Base-by-base conservation (phyloP, 2,888 invertebrate species). In the Therioaphis trifolii region DNA sequence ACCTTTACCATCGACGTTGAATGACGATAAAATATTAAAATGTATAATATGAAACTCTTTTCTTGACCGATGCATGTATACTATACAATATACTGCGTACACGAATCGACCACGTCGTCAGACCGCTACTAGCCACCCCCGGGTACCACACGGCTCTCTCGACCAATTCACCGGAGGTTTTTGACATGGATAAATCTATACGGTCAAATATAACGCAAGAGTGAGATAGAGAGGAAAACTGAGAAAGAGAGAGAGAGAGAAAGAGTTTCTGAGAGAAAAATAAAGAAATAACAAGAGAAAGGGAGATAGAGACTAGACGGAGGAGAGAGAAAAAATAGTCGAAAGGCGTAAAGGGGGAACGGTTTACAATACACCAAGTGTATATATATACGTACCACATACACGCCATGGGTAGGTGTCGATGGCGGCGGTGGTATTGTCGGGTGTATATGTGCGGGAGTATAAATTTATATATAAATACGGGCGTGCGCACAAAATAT, bases 101-200 rank as follows among this genome's bases (percentile, higher is more conserved):
- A 21, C 55, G 55, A 55, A 55, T 55, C 55, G 55, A 55, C 55
- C 55, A 43, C 14, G 27, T 74, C 72, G 27, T 12, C 35, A 5
- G 40, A 15, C 49, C 35, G 52, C 43, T 5, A 15, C 15, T 14
- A 21, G 21, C 4, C 49, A 27, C n/a, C 1, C 9, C 29, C 18
- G 43, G n/a, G n/a, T n/a, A n/a, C n/a, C n/a, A n/a, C 11, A 4
- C 35, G 43, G 75, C 43, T 61, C 18, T n/a, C n/a, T 24, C 74
- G 18, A 74, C 72, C 14, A 52, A 74, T 52, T 5, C 55, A n/a
- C 46, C 43, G 40, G 43, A 76, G 46, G 43, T 27, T 27, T 61
- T 61, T 76, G 76, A 63, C 46, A 63, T 63, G 76, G 21, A 76
- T 49, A 74, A 74, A 74, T 74, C 74, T 55, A 74, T 74, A 55